These are phyloP conservation scores for Steatornis caripensis DNA, from an alignment of 2,113 vertebrate genomes.

Conservation along the genomic window DNA sequence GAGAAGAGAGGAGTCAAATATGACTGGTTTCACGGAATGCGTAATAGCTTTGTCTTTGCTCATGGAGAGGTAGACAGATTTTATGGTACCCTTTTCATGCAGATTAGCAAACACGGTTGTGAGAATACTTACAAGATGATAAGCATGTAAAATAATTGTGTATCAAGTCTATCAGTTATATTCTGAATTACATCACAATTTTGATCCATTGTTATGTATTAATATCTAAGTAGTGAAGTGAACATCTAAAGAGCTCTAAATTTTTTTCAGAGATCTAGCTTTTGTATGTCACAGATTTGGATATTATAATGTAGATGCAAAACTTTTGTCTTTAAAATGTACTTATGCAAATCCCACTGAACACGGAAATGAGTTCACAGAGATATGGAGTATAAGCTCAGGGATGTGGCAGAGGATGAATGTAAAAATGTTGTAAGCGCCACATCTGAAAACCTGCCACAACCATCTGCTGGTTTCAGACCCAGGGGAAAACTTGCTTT, in stretches of 20 bases:
- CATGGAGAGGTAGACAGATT: neutral
- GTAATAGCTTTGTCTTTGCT: neutral
- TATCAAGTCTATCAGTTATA: neutral
- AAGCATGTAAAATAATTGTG: neutral
- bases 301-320: neutral
- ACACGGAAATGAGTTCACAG: neutral
- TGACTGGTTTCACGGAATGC: neutral
- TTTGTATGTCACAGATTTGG: neutral
- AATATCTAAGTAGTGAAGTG: neutral
- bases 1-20: neutral
- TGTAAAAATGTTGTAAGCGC: neutral
- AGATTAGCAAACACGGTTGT: neutral
- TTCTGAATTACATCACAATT: neutral
- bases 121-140: neutral
- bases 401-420: neutral
- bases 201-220: neutral
- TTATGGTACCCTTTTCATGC: neutral
- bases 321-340: neutral
- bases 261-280: neutral
- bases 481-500: neutral
- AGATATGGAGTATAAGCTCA: neutral
- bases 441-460: neutral
- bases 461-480: neutral
- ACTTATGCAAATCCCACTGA: neutral
- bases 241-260: neutral